Conservation (phyloP, 2,113 vertebrate genomes). For the Progne subis region DNA sequence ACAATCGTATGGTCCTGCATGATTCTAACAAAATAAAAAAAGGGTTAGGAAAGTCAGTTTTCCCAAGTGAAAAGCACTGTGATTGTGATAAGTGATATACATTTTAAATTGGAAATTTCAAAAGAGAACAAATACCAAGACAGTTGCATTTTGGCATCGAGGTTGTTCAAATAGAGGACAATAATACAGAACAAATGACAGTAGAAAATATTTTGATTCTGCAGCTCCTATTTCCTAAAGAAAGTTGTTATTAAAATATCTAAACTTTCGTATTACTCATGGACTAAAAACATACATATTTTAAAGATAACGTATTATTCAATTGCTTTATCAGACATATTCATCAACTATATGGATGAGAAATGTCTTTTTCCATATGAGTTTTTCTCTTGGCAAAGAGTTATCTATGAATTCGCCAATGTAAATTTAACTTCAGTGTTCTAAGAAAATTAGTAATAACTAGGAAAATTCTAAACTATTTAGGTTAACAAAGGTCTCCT, state of each 20-base stretch:
- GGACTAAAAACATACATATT: background rate
- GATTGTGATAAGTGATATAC: background rate
- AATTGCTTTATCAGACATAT: conserved; percentile 31
- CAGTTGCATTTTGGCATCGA: background rate
- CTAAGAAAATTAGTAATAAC: conserved; percentile 47
- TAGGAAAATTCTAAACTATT: conserved; percentile 21
- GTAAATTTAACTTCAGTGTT: conserved; percentile 44
- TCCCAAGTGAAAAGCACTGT: background rate
- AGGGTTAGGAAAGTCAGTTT: background rate
- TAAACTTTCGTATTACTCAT: background rate
- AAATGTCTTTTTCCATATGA: background rate
- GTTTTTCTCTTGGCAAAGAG: conserved; percentile 49
- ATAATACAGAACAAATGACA: background rate
- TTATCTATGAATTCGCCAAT: conserved; percentile 36
- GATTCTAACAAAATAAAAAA: background rate
- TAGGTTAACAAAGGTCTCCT: conserved; percentile 58
- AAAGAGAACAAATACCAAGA: background rate
- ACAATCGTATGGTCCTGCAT: background rate
- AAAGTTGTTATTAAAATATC: background rate
- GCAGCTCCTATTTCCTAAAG: background rate
- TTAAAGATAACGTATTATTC: background rate
- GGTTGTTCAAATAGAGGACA: background rate
- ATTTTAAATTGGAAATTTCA: background rate
- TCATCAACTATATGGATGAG: background rate
- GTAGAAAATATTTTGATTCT: background rate